Evolutionary conservation across 2,888 invertebrate genomes (phyloP).

Genomic region (Dyspetes luteomarginatus): DNA sequence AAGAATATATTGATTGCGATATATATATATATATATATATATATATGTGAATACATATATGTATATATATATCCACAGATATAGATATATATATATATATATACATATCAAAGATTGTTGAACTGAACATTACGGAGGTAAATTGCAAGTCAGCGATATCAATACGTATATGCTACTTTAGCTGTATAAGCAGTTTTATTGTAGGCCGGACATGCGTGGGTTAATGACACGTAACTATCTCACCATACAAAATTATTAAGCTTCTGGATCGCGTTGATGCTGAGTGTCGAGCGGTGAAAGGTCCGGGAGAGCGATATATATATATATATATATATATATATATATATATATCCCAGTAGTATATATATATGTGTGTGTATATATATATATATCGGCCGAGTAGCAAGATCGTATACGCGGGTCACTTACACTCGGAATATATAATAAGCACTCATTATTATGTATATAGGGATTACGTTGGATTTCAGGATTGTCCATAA

Average conservation of each 20-base stretch:
- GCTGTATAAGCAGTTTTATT: constrained; percentile 48
- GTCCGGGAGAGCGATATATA: constrained; percentile 35
- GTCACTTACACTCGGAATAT: constrained; percentile 55
- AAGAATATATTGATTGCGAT: constrained; percentile 1
- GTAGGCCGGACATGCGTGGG: constrained; percentile 63
- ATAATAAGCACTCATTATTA: constrained; percentile 32
- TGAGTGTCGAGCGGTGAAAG: constrained; percentile 60
- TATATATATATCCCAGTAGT: not conserved
- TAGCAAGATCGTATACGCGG: not conserved
- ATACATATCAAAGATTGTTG: constrained; percentile 26
- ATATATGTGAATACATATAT: not conserved
- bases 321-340: constrained; percentile 18
- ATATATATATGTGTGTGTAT: not conserved
- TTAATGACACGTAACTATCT: constrained; percentile 64
- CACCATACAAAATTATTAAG: constrained; percentile 55
- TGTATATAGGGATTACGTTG: not conserved
- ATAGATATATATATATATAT: constrained; percentile 8
- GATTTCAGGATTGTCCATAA: not conserved
- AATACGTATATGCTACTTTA: not conserved
- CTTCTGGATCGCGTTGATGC: constrained; percentile 50
- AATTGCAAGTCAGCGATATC: constrained; percentile 36
- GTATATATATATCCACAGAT: too few species aligned
- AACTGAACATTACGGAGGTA: constrained; percentile 31
- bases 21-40: not conserved
- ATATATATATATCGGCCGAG: constrained; percentile 3